Percentiles rank a stretch among this genome's conserved stretches.
Evolutionary conservation across 2,113 vertebrate genomes (phyloP).

Genomic region (Marmota monax): DNA sequence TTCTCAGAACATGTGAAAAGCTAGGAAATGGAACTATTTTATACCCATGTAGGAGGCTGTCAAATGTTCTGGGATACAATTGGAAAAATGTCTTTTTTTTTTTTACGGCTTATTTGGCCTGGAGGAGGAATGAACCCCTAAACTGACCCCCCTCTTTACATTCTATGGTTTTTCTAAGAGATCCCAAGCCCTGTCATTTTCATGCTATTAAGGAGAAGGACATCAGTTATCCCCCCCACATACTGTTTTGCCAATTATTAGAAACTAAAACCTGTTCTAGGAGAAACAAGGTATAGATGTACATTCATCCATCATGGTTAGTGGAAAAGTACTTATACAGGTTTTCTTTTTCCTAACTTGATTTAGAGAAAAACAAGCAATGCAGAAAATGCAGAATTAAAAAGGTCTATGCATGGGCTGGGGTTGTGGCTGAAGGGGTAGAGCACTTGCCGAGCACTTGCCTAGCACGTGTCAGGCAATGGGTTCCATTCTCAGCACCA

Average conservation of each 20-base stretch:
- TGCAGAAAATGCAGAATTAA: neutral
- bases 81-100: neutral
- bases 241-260: slow-evolving; percentile 5
- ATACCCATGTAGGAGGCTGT: neutral
- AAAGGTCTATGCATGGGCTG: neutral
- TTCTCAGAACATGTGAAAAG: neutral
- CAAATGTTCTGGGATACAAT: neutral
- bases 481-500: too few relatives aligned
- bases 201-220: neutral
- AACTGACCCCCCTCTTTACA: neutral
- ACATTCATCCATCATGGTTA: neutral
- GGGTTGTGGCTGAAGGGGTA: neutral
- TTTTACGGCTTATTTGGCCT: neutral
- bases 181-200: neutral
- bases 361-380: neutral
- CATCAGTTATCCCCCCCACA: neutral
- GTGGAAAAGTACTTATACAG: neutral
- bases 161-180: neutral
- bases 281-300: slow-evolving; percentile 14
- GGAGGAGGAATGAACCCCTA: neutral
- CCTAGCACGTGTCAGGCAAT: too few relatives aligned
- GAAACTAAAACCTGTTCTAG: neutral
- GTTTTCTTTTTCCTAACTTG: slow-evolving; percentile 1
- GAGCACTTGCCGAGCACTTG: too few relatives aligned
- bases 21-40: neutral